These are phyloP conservation scores for Zapus hudsonius DNA, from an alignment of 2,113 vertebrate genomes.

Conservation along the genomic window DNA sequence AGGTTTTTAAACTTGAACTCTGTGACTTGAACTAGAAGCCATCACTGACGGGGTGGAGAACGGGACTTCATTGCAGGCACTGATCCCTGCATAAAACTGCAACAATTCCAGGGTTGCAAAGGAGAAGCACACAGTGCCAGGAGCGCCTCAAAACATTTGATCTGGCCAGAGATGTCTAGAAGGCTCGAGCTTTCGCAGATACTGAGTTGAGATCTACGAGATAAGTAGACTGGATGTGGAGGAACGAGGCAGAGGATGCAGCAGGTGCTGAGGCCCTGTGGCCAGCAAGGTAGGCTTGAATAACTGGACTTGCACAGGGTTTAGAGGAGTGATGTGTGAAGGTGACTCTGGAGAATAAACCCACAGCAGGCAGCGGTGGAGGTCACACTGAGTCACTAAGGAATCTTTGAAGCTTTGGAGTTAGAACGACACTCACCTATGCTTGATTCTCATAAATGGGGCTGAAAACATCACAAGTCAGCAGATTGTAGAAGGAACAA, in stretches of 20 bases:
- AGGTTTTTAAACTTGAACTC: neutral
- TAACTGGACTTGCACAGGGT: neutral
- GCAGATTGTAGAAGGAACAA: neutral
- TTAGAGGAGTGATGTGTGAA: no score
- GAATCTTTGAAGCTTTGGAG: neutral
- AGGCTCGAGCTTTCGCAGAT: neutral
- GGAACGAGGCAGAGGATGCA: neutral
- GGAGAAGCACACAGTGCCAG: no score
- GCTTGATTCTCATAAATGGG: neutral
- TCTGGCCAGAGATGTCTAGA: neutral
- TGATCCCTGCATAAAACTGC: no score
- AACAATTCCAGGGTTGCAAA: no score
- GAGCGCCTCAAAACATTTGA: rapidly evolving
- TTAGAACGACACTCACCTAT: no score
- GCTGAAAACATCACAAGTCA: neutral
- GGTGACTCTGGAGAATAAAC: neutral
- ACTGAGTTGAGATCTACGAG: neutral
- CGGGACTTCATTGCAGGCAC: neutral
- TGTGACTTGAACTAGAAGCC: no score
- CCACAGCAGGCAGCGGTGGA: neutral
- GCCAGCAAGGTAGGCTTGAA: neutral
- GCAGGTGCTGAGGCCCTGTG: neutral
- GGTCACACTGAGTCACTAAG: neutral
- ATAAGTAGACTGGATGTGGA: neutral
- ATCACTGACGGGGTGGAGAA: rapidly evolving